phyloP scores from a whole-genome alignment of 2,797 vertebrate genomes.

The Dendrocincla tyrannina region DNA sequence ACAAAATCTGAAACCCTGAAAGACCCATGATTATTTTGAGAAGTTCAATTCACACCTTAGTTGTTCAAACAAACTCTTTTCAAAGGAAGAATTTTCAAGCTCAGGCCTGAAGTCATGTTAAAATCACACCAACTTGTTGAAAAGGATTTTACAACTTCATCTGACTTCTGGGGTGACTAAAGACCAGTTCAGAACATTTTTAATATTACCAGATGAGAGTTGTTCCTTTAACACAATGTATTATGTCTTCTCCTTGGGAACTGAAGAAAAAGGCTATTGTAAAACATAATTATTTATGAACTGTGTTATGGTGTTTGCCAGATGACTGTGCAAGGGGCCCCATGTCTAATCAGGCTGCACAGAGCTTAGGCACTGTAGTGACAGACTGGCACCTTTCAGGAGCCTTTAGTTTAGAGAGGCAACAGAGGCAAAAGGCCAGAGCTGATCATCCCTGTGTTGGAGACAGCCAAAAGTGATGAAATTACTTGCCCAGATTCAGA shows the following conservation, averaged over 20 bases:
- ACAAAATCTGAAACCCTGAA: neutral
- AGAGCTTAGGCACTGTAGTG: neutral
- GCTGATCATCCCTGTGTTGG: neutral
- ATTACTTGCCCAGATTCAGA: neutral
- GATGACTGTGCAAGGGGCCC: neutral
- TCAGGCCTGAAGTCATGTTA: neutral
- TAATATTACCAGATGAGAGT: slow-evolving; percentile 2
- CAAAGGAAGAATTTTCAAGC: neutral
- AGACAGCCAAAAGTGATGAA: neutral
- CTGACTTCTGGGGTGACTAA: neutral
- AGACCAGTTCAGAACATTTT: slow-evolving; percentile 18
- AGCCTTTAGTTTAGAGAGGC: neutral
- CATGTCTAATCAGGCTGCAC: neutral
- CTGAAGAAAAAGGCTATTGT: slow-evolving; percentile 32
- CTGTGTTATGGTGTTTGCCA: slow-evolving; percentile 28
- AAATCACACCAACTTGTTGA: neutral
- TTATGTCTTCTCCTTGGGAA: neutral
- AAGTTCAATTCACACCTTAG: neutral
- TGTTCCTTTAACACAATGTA: neutral
- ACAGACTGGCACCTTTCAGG: neutral
- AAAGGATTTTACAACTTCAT: neutral
- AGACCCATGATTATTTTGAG: neutral
- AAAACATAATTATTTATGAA: slow-evolving; percentile 32
- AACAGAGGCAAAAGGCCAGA: neutral
- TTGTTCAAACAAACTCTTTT: neutral